Base-by-base conservation (phyloP, 1,140 invertebrate genomes). In the Babylonia areolata region DNA sequence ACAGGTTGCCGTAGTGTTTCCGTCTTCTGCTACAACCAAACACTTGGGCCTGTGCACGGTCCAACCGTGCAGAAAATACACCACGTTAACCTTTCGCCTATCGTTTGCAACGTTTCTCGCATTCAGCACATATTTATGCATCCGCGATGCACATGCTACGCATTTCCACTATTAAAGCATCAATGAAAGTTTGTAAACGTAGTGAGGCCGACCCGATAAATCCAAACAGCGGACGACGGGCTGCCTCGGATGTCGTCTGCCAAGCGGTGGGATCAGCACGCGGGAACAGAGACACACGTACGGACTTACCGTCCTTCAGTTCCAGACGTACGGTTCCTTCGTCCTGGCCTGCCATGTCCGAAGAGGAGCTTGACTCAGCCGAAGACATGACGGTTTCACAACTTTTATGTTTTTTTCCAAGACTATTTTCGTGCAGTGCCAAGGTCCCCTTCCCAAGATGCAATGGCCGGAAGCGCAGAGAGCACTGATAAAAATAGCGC, bases 341-440 rank as follows among this genome's bases (percentile, higher is more conserved):
- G 15, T 77, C 75, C 12, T 39, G 17, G 37, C 75, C 37, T 28
- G 75, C 75, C 75, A 77, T 77, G 37, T 77, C 75, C 3, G 75
- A 35, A 28, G 75, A 77, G 11, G 75, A 39, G 75, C 35, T 40
- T 77, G 75, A 40, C 23, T 77, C 75, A 3, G 75, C 75, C 75
- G 75, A 37, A 37, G 75, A 35, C 75, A 77, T 77, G 15, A 77
- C 15, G 75, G 37, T 77, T 77, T 77, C 39, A 77, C 75, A 77
- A 77, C 75, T 40, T n/a, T 73, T 73, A 15, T 73, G 12, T 73
- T 73, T 73, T 77, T 77, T 39, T 77, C 17, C 35, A 35, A 77
- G 75, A 77, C 39, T 77, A 77, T 77, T 77, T 77, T 77, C 33
- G 75, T 40, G 37, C 75, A 77, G 75, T 77, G 35, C 75, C 75